Conservation (phyloP, 1,140 invertebrate species). For the Magallana gigas region DNA sequence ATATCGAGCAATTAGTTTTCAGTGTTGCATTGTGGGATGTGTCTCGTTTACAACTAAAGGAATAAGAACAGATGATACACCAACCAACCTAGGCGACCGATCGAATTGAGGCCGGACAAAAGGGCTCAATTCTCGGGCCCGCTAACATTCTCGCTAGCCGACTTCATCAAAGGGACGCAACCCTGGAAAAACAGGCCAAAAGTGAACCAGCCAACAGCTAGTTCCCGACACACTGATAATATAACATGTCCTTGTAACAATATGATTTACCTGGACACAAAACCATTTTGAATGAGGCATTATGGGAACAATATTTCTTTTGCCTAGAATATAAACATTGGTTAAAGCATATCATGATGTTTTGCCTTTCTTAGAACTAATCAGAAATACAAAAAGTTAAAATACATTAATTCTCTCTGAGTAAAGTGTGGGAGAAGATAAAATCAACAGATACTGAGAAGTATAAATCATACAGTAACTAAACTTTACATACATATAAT, state of each 20-base stretch:
- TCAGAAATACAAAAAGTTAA: not conserved
- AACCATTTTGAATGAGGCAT: slow-evolving; percentile 35
- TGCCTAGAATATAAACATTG: slow-evolving; percentile 33
- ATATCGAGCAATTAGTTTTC: not conserved
- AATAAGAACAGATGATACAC: slow-evolving; percentile 27
- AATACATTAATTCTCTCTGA: not conserved
- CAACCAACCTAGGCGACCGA: slow-evolving; percentile 28
- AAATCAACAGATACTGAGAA: too few relatives aligned
- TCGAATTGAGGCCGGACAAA: slow-evolving; percentile 24
- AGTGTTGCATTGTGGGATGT: slow-evolving; percentile 1
- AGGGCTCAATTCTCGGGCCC: slow-evolving; percentile 23
- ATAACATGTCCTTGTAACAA: not conserved
- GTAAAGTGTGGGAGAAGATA: not conserved
- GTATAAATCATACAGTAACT: too few relatives aligned
- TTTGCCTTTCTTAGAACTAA: not conserved
- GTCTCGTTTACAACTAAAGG: not conserved
- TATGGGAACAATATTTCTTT: slow-evolving; percentile 29
- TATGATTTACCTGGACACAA: slow-evolving; percentile 22
- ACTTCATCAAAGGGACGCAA: slow-evolving; percentile 16
- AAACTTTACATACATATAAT: too few relatives aligned
- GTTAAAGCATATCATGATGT: slow-evolving; percentile 14
- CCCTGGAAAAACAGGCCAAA: slow-evolving; percentile 23
- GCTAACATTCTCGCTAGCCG: not conserved
- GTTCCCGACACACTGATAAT: not conserved
- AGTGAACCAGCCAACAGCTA: slow-evolving; percentile 15